These are phyloP conservation scores for Sialia sialis DNA, from an alignment of 2,113 vertebrate genomes.

Conservation along the genomic window DNA sequence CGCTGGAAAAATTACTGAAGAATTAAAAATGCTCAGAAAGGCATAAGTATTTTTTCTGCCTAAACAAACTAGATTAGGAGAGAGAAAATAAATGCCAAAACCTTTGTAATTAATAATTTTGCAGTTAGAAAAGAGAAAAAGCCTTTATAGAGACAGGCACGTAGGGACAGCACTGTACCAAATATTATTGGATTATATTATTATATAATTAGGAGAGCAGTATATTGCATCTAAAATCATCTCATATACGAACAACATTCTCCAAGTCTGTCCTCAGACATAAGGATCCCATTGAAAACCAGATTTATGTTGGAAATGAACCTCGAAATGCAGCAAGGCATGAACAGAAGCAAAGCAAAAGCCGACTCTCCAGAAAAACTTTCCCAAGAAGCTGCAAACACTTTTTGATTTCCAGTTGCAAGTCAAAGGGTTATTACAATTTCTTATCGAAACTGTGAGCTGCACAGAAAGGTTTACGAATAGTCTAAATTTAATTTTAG, in stretches of 20 bases:
- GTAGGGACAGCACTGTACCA: neutral
- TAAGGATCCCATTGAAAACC: neutral
- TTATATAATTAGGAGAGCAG: neutral
- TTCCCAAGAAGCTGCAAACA: neutral
- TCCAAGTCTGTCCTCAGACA: neutral
- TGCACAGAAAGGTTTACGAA: neutral
- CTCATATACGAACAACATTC: accelerated
- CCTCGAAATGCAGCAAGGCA: neutral
- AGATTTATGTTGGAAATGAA: neutral
- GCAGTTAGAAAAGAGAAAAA: neutral
- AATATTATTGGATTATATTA: neutral
- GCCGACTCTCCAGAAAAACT: neutral
- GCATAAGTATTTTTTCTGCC: neutral
- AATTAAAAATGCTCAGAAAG: neutral
- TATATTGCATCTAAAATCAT: neutral
- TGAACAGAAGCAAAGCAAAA: neutral
- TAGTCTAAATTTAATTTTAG: neutral
- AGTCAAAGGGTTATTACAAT: neutral
- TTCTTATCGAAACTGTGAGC: neutral
- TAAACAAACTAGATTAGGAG: neutral
- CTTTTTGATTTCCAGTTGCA: neutral
- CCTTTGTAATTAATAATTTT: neutral
- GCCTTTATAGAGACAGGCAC: neutral
- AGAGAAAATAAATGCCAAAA: neutral
- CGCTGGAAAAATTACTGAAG: accelerated